These are phyloP conservation scores for Pocillopora verrucosa DNA, from an alignment of 64 coral and sea anemone species.

Conservation along the genomic window DNA sequence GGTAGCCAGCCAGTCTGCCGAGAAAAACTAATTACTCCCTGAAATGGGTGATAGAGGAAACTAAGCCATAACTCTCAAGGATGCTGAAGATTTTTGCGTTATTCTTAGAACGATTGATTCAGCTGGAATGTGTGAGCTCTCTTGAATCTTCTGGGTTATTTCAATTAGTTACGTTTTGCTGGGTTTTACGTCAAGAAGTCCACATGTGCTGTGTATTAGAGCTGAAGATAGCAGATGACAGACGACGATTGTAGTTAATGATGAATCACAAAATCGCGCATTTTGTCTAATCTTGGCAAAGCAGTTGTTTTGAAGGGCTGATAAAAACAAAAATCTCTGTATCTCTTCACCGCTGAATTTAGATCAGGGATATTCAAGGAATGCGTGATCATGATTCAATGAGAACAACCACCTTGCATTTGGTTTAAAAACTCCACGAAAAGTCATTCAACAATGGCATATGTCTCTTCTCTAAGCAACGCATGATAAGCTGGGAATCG, in stretches of 20 bases:
- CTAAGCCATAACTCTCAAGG: not conserved
- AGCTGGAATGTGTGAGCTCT: not conserved
- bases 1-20: slow-evolving; percentile 4
- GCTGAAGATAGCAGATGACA: not conserved
- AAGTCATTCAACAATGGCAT: too few relatives aligned
- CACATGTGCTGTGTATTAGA: not conserved
- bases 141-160: not conserved
- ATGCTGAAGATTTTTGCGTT: not conserved
- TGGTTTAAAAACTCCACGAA: too few relatives aligned
- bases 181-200: not conserved
- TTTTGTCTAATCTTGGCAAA: not conserved
- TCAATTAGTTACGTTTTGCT: not conserved
- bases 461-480: too few relatives aligned
- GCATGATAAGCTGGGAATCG: too few relatives aligned
- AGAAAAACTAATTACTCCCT: not conserved
- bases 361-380: not conserved
- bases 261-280: not conserved
- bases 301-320: slow-evolving; percentile 10
- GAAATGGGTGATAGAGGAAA: not conserved
- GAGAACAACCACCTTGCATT: too few relatives aligned
- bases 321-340: slow-evolving; percentile 16
- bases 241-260: not conserved
- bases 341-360: not conserved
- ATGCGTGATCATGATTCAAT: not conserved
- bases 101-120: not conserved